Evolutionary conservation across 2,113 vertebrate genomes (phyloP), one percentile per base, ranked within the genome.

Genomic region (Scartelaos histophorus): DNA sequence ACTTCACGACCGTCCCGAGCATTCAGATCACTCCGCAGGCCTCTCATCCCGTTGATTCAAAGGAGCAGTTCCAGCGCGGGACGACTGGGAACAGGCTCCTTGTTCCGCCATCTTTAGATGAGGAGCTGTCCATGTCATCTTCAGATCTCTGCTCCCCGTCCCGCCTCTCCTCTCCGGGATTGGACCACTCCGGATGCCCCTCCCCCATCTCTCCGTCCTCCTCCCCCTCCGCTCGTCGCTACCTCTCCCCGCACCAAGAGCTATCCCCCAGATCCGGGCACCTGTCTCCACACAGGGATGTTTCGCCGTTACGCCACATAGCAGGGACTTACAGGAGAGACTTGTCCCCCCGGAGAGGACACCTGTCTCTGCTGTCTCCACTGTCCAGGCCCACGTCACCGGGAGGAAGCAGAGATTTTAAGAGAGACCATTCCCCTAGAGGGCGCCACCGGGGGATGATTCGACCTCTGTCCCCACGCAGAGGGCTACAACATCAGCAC

Each of bases 11-110:
- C 21, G 93, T 98, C 83, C 98, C 98, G 10, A 98, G 96, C 75
- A 99, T 99, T 93, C 96, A 95, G 88, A 96, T 98, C 77, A 98
- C 96, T 13, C 93, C 95, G 17, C 96, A 98, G 69, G 86, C 95
- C 88, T 94, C 92, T 25, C 89, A 34, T 17, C 58, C 94, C 74
- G 90, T 89, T 0, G 92, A 95, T 58, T 92, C 90, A 76, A 92
- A 92, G 76, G 95, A 95, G 66, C 88, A 95, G 66, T 95, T 96
- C 82, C 96, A 95, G 85, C 94, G 94, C 73, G 91, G 88, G 74
- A 90, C 87, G 0, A 92, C 94, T 81, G 94, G 93, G 74, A 94
- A 94, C 88, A 90, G 92, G 82, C 82, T 98, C 70, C 93, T 97
- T 76, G 95, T 94, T 67, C 96, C 88, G 0, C 76, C 81, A 24